Conservation (phyloP, 2,888 invertebrate species). For the Teleogryllus oceanicus region DNA sequence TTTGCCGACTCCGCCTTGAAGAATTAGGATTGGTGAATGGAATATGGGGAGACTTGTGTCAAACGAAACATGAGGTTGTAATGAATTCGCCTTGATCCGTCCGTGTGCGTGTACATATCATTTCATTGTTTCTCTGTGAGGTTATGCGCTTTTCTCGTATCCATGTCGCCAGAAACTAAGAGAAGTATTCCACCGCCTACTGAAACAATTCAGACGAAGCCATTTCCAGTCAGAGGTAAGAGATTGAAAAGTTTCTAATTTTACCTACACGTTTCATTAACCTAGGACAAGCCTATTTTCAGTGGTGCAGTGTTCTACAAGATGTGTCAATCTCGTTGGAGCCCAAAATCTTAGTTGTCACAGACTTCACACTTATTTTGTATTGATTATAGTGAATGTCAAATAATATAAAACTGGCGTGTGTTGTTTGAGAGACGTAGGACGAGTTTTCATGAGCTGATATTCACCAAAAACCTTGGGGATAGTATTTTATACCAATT, state of each 20-base stretch:
- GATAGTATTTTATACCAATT: too few relatives aligned
- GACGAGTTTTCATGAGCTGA: too few relatives aligned
- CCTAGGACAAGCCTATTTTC: slow-evolving; percentile 3
- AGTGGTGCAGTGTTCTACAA: not conserved
- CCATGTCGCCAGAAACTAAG: slow-evolving; percentile 37
- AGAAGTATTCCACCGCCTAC: slow-evolving; percentile 62
- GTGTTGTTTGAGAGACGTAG: too few relatives aligned
- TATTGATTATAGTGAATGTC: too few relatives aligned
- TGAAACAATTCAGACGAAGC: slow-evolving; percentile 84
- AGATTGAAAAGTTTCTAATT: not conserved
- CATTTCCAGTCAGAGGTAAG: slow-evolving; percentile 79
- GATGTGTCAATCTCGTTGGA: not conserved
- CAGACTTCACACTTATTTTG: not conserved
- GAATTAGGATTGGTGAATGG: slow-evolving; percentile 32
- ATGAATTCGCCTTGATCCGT: slow-evolving; percentile 28
- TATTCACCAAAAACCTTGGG: too few relatives aligned
- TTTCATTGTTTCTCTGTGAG: slow-evolving; percentile 20
- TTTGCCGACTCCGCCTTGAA: slow-evolving; percentile 28
- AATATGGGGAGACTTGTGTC: slow-evolving; percentile 35
- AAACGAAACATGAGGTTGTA: slow-evolving; percentile 35
- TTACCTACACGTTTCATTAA: not conserved
- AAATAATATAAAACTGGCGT: too few relatives aligned
- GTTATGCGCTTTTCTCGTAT: slow-evolving; percentile 24
- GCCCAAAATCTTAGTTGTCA: not conserved
- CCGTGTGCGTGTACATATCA: not conserved